phyloP scores from a whole-genome alignment of 2,888 invertebrate species.

The Ligdia adustata region DNA sequence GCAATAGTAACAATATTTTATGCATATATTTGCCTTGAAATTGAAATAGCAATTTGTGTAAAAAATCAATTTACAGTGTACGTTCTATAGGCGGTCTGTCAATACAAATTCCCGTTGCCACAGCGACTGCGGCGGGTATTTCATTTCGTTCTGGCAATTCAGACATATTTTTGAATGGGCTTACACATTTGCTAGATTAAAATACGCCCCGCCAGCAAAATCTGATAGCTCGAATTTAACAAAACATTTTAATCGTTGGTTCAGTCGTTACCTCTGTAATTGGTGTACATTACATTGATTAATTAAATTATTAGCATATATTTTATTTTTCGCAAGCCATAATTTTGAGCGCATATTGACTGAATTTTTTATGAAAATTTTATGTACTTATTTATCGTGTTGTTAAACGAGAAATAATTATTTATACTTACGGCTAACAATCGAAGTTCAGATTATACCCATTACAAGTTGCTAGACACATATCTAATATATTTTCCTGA shows the following conservation, averaged over 20 bases:
- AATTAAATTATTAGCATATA: no score
- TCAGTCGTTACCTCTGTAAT: not conserved
- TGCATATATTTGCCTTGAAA: constrained; percentile 15
- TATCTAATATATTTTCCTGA: no score
- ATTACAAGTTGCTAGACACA: no score
- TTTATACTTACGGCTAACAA: no score
- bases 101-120: constrained; percentile 40
- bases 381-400: no score
- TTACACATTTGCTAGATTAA: constrained; percentile 43
- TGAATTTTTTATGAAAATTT: no score
- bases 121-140: constrained; percentile 40
- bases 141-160: constrained; percentile 41
- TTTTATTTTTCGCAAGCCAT: no score
- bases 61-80: constrained; percentile 43
- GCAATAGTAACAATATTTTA: constrained; percentile 7
- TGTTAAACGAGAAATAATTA: no score
- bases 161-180: constrained; percentile 38
- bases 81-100: constrained; percentile 39
- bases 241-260: constrained; percentile 7
- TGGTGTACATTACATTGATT: no score
- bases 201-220: constrained; percentile 35
- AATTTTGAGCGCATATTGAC: no score
- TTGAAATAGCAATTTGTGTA: constrained; percentile 29
- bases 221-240: no score
- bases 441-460: no score